phyloP scores from a whole-genome alignment of 2,113 vertebrate species.

The Hassar affinis region DNA sequence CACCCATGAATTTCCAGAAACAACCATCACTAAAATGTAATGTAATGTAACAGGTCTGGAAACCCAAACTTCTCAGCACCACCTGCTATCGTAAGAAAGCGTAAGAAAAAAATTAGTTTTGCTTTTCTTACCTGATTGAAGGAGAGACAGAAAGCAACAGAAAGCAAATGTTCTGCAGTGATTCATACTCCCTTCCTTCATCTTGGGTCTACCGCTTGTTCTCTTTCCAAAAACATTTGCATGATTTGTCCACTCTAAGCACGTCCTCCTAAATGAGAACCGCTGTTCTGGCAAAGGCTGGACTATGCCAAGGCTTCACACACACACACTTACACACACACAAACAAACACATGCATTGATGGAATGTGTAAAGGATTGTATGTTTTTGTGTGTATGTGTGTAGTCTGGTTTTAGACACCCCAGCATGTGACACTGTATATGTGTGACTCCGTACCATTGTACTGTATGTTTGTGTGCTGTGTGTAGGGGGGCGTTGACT shows the following conservation, averaged over 20 bases:
- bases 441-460: not conserved
- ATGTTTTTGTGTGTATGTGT: constrained; percentile 49
- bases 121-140: constrained; percentile 76
- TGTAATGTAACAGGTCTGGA: not conserved
- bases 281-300: constrained; percentile 71
- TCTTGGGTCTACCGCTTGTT: constrained; percentile 78
- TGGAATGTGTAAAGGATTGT: constrained; percentile 47
- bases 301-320: constrained; percentile 73
- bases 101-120: not conserved
- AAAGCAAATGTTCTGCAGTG: constrained; percentile 66
- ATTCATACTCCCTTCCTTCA: constrained; percentile 79
- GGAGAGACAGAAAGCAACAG: constrained; percentile 67
- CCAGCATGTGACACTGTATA: not conserved
- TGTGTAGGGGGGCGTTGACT: not conserved
- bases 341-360: constrained; percentile 8
- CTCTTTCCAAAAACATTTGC: constrained; percentile 77
- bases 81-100: too few species aligned
- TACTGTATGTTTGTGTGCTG: not conserved
- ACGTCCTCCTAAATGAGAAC: constrained; percentile 77
- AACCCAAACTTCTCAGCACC: not conserved
- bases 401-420: not conserved
- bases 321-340: constrained; percentile 64
- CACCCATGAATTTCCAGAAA: too few species aligned
- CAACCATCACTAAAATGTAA: not conserved
- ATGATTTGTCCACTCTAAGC: constrained; percentile 81